Conservation (phyloP, 2,797 vertebrate species). For the Acipenser oxyrinchus region DNA sequence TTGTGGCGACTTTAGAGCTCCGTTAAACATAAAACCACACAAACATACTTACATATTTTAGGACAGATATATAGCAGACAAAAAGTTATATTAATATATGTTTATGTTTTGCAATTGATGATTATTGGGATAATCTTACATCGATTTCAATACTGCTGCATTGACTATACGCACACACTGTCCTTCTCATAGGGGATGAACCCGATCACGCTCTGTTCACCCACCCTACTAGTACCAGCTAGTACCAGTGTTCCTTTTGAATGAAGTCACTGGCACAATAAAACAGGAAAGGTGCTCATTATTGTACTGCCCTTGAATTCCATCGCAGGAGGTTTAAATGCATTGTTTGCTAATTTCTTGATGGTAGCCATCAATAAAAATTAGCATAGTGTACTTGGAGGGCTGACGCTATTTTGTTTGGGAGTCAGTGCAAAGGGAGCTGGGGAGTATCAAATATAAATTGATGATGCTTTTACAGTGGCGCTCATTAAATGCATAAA, state of each 20-base stretch:
- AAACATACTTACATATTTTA: too few relatives aligned
- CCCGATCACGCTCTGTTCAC: background rate
- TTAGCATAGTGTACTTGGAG: slow-evolving; percentile 42
- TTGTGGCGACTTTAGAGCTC: too few relatives aligned
- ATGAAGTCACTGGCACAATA: slow-evolving; percentile 23
- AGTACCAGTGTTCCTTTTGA: slow-evolving; percentile 15
- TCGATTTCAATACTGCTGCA: too few relatives aligned
- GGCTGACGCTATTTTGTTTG: slow-evolving; percentile 35
- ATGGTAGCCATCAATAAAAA: slow-evolving; percentile 52
- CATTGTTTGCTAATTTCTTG: slow-evolving; percentile 45
- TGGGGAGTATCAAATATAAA: slow-evolving; percentile 48
- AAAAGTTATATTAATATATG: too few relatives aligned
- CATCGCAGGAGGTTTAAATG: slow-evolving; percentile 28
- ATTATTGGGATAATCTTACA: too few relatives aligned
- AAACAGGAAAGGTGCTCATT: slow-evolving; percentile 31
- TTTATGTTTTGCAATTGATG: too few relatives aligned
- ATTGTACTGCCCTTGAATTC: slow-evolving; percentile 34
- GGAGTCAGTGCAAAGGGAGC: slow-evolving; percentile 41
- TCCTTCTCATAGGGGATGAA: background rate
- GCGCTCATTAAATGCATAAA: slow-evolving; percentile 54
- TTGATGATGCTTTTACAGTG: slow-evolving; percentile 49
- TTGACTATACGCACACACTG: too few relatives aligned
- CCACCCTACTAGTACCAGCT: slow-evolving; percentile 14
- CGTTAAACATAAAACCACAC: too few relatives aligned
- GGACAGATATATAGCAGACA: too few relatives aligned